phyloP scores from a whole-genome alignment of 2,797 vertebrate species.

The Micropoecilia bifurca region DNA sequence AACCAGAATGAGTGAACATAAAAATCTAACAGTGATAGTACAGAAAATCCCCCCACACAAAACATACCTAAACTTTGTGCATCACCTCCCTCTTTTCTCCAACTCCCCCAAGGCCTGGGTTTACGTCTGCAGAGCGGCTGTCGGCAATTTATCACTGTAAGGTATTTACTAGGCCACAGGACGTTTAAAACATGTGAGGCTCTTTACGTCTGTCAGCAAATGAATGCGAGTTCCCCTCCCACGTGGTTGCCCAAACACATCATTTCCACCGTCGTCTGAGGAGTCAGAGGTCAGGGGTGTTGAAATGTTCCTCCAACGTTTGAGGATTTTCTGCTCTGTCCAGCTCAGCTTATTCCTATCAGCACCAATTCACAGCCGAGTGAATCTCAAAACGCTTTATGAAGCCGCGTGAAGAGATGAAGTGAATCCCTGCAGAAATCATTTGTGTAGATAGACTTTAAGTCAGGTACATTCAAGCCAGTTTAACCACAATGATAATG shows the following conservation, averaged over 20 bases:
- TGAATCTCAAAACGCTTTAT: background rate
- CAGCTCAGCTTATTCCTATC: background rate
- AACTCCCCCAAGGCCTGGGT: slow-evolving; percentile 41
- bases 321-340: slow-evolving; percentile 1
- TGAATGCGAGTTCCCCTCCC: slow-evolving; percentile 28
- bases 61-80: slow-evolving; percentile 25
- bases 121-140: slow-evolving; percentile 59
- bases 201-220: slow-evolving; percentile 58
- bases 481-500: background rate
- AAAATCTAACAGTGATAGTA: slow-evolving; percentile 18
- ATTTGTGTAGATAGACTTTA: background rate
- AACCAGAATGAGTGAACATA: slow-evolving; percentile 11
- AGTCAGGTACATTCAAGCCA: background rate
- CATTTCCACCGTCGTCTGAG: slow-evolving; percentile 1
- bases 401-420: background rate
- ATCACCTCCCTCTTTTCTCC: slow-evolving; percentile 1
- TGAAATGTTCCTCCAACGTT: slow-evolving; percentile 20
- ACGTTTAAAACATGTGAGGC: slow-evolving; percentile 76
- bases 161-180: slow-evolving; percentile 78
- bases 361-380: background rate
- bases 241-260: slow-evolving; percentile 36
- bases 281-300: slow-evolving; percentile 13
- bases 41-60: background rate
- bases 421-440: background rate
- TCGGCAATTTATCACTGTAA: slow-evolving; percentile 72